A percentile compares a stretch with the other conserved stretches of the same genome.
phyloP scores from a whole-genome alignment of 2,797 vertebrate genomes.

The Mus spretus region DNA sequence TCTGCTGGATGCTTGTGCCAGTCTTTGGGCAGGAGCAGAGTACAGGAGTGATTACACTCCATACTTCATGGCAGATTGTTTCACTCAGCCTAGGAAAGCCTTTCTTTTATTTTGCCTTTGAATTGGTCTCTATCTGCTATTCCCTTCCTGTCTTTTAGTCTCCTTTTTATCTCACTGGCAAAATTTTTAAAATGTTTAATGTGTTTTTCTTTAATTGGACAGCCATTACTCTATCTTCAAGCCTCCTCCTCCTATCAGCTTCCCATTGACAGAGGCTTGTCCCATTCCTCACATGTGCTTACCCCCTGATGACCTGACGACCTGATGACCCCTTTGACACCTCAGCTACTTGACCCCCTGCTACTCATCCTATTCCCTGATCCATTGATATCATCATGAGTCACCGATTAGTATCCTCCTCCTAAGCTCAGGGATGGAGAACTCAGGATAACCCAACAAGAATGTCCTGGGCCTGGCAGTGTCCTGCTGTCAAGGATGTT shows the following conservation, averaged over 20 bases:
- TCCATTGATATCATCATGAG: neutral
- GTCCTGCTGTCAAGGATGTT: neutral
- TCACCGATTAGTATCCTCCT: neutral
- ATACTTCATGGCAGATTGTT: neutral
- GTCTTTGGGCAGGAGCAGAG: neutral
- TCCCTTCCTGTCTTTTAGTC: neutral
- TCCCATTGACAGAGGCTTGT: neutral
- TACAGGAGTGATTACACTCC: neutral
- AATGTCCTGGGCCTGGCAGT: neutral
- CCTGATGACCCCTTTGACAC: neutral
- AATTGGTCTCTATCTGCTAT: neutral
- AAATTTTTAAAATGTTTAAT: neutral
- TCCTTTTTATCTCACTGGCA: neutral
- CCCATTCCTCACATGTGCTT: neutral
- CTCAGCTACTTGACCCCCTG: neutral
- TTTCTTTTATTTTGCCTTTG: conserved; percentile 29
- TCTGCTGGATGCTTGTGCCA: neutral
- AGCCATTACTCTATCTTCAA: neutral
- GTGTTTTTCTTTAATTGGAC: neutral
- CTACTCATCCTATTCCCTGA: neutral
- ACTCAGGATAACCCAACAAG: neutral
- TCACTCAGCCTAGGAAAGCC: neutral
- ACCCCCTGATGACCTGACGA: neutral
- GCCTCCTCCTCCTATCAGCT: fast-evolving
- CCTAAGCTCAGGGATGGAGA: neutral